Percentiles rank a stretch among this genome's conserved stretches.
Evolutionary conservation across 1,140 invertebrate genomes (phyloP).

Genomic region (Teleopsis dalmanni): DNA sequence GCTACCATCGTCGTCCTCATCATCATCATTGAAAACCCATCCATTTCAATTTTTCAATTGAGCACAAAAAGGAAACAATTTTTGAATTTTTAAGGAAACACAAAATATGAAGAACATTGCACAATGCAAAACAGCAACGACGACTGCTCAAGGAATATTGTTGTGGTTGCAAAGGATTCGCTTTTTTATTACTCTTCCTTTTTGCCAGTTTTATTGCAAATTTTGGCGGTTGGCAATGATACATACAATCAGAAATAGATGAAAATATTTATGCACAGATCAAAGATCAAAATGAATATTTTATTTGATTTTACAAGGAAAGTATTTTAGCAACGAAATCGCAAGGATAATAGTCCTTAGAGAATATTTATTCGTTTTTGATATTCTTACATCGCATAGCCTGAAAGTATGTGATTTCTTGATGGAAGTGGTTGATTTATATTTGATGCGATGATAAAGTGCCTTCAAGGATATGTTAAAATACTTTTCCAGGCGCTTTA

Average conservation of each 20-base stretch:
- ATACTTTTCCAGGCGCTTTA: too few species aligned
- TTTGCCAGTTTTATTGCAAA: background rate
- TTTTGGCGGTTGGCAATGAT: background rate
- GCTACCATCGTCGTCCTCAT: too few species aligned
- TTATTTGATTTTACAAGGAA: slow-evolving; percentile 10
- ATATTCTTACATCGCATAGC: too few species aligned
- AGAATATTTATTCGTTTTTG: slow-evolving; percentile 4
- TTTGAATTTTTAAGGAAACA: slow-evolving; percentile 1
- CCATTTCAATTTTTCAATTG: slow-evolving; percentile 9
- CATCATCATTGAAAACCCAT: slow-evolving; percentile 7
- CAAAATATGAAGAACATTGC: background rate
- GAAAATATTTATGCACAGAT: slow-evolving; percentile 10
- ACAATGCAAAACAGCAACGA: slow-evolving; percentile 1
- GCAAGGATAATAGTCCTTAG: slow-evolving; percentile 9
- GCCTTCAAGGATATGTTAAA: too few species aligned
- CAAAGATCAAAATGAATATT: slow-evolving; percentile 10
- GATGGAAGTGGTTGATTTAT: too few species aligned
- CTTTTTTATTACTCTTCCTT: background rate
- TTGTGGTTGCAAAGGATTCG: background rate
- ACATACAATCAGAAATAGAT: background rate
- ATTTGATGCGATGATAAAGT: too few species aligned
- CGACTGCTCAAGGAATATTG: background rate
- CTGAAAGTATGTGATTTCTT: too few species aligned
- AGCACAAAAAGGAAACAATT: slow-evolving; percentile 8
- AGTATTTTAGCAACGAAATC: slow-evolving; percentile 10